Evolutionary conservation across 2,888 invertebrate genomes (phyloP), one percentile per base, ranked within the genome.

Genomic region (Cheilosia impressa): DNA sequence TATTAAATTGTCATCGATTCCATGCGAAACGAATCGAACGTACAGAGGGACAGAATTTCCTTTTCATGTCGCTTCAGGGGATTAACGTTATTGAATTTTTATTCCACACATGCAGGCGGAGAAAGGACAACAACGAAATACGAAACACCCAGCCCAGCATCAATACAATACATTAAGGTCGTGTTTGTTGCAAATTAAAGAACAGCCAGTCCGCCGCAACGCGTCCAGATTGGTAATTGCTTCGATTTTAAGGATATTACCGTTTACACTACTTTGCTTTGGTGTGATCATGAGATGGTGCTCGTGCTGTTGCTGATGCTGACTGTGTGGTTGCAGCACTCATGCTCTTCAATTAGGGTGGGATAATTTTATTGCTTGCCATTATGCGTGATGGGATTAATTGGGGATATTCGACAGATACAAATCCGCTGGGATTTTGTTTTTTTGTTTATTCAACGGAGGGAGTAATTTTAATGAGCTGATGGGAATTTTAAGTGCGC

Each of bases 1-100:
- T 84, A 84, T 84, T 80, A 84, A 84, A 84, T 80, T 80, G 80
- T 80, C 84, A 80, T 84, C 84, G 84, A 80, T 84, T 69, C 53
- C 69, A 71, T 66, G 58, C 55, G 60, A 84, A 75, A 75, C 50
- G 75, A 66, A 75, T 50, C 55, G 60, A 80, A 66, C 71, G 80
- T 62, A 80, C 65, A 19, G 19, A 19, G 19, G 19, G 19, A 22
- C 22, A 24, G 60, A 84, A 84, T 84, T 75, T 76, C 73, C 84
- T 80, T 84, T 84, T 84, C 69, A 80, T 84, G 80, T 80, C 71
- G 80, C 84, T 80, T 60, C 50, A 10, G 84, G 80, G 84, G 84
- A 84, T 84, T 66, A 79, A 80, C 41, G 31, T 80, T 84, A 84
- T 84, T 84, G 84, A 84, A 84, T 80, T 80, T 84, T 80, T 80